Base-by-base conservation (phyloP, 2,888 invertebrate genomes). In the Drosophila demipolita region DNA sequence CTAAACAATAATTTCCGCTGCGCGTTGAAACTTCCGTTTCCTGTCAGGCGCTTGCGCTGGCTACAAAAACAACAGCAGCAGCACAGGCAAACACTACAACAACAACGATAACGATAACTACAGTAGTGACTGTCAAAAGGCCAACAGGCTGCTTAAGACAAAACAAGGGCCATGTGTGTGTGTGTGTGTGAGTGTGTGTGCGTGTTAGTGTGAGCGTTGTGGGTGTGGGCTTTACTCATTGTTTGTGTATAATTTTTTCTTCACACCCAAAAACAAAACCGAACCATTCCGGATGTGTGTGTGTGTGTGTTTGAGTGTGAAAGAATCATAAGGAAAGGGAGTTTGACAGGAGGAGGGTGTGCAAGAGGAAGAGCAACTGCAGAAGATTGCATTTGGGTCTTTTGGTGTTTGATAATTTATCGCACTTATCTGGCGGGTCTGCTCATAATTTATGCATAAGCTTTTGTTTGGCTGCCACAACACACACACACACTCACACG, bases 1-100 rank as follows among this genome's bases (percentile, higher is more conserved):
- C 87, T 87, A 83, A 85, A 85, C 85, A 86, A 86, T 87, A 86
- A 87, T 86, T 86, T 87, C 86, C 87, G 87, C 78, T 71, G 82
- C 65, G 86, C 85, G 76, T 80, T 87, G 83, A 85, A 86, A 85
- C 87, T 83, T 87, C 86, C 86, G 85, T 57, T 87, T 87, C 83
- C 85, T 83, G 83, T 78, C 71, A 73, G 70, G 74, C 64, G 35
- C 50, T 53, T 58, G 35, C 38, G 58, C 59, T 73, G 68, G 57
- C 71, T 71, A 72, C 75, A 82, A 87, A 75, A 78, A 70, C 65
- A 71, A 35, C 60, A 48, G 48, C 66, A 15, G 6, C 33, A 2
- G 5, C 35, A 36, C 1, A 9, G 23, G 9, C 36, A 54, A 35
- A 23, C 35, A 48, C 0, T 48, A 20, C 57, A 63, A 61, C 52